Base-by-base conservation (phyloP, 2,797 vertebrate genomes). In the Lateolabrax maculatus region DNA sequence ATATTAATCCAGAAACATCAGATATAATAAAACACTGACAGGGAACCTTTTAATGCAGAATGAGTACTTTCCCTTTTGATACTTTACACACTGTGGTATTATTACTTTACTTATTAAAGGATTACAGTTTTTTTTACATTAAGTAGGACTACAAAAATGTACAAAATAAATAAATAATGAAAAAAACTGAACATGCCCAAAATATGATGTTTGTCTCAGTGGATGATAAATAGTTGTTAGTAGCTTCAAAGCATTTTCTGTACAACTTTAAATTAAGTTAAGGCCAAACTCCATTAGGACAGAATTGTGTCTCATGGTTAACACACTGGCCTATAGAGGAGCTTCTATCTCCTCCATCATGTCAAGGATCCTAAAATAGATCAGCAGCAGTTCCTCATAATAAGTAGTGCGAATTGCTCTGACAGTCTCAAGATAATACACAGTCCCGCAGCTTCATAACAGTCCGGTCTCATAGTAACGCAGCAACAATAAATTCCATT, bases 341-440 rank as follows among this genome's bases (percentile, higher is more conserved):
- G 69, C 71, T 61, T 81, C 62, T 71, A 29, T 72, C 55, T 80
- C 56, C 62, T 73, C 53, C 39, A 34, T 76, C 61, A 62, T 46
- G 68, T 83, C 68, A 5, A 57, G 39, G 71, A 60, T 79, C 86
- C 74, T 13, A 53, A 90, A 91, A 92, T 88, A 91, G 84, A 85
- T 79, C 79, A 8, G 61, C 76, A 52, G 52, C 80, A 80, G 71
- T 10, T 12, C 34, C 55, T 89, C 75, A 23, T 52, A 75, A 85
- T 60, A 70, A 75, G 69, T 55, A 46, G 53, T 64, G 84, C 9
- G 43, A 83, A 89, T 81, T 31, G 69, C 53, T 71, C 60, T 44
- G 79, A 87, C 81, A 80, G 74, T 72, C 85, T 52, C 77, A 23
- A 82, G 87, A 88, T 75, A 51, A 81, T 75, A 46, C 46, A 1